These are phyloP conservation scores for Amphipyra berbera DNA, from an alignment of 2,888 invertebrate genomes.

Conservation along the genomic window DNA sequence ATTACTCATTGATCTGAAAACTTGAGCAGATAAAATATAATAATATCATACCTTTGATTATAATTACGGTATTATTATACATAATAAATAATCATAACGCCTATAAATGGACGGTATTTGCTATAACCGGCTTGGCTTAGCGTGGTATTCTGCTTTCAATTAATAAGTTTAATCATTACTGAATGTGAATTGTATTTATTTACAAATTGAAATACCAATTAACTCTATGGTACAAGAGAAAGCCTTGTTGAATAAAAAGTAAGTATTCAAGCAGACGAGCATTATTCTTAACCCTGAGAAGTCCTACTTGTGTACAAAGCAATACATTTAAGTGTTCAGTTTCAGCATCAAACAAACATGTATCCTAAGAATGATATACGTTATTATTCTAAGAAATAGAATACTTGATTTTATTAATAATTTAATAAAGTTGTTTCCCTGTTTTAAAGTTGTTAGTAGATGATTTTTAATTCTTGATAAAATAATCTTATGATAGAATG, in stretches of 20 bases:
- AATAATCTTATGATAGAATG: not conserved
- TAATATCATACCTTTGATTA: too few species aligned
- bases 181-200: conserved; percentile 19
- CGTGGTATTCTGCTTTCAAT: too few species aligned
- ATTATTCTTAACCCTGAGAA: conserved; percentile 37
- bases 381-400: too few species aligned
- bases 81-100: too few species aligned
- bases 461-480: not conserved
- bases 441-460: not conserved
- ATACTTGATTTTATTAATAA: too few species aligned
- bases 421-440: too few species aligned
- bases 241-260: conserved; percentile 1
- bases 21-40: not conserved
- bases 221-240: conserved; percentile 41
- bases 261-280: conserved; percentile 1
- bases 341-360: too few species aligned
- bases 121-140: too few species aligned
- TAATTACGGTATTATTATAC: too few species aligned
- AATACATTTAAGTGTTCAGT: not conserved
- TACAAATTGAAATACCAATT: conserved; percentile 36
- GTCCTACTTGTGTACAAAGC: conserved; percentile 19
- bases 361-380: too few species aligned
- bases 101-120: too few species aligned
- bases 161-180: not conserved
- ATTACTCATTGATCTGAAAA: not conserved